Conservation (phyloP, 2,113 vertebrate genomes). For the Chloropsis hardwickii region DNA sequence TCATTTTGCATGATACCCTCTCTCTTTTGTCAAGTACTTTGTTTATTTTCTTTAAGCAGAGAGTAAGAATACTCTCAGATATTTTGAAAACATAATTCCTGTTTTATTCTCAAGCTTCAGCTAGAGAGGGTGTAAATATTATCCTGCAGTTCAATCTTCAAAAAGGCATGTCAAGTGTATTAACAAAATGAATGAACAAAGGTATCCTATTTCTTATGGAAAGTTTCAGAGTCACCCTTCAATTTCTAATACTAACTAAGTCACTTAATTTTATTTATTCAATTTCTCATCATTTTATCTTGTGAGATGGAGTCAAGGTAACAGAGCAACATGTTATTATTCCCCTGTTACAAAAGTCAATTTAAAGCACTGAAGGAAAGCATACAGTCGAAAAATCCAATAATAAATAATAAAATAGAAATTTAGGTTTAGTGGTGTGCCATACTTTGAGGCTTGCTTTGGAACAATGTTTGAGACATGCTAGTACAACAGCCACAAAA, state of each 20-base stretch:
- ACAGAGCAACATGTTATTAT: not conserved
- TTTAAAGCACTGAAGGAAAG: not conserved
- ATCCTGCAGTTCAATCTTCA: not conserved
- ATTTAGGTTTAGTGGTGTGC: not conserved
- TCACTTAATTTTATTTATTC: not conserved
- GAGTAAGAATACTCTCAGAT: not conserved
- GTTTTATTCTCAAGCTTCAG: not conserved
- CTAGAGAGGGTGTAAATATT: not conserved
- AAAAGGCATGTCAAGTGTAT: not conserved
- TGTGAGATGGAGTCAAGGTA: not conserved
- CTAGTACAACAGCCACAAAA: not conserved
- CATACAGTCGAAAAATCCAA: not conserved
- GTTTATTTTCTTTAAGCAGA: not conserved
- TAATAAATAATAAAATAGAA: not conserved
- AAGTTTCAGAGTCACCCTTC: not conserved
- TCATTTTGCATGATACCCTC: not conserved
- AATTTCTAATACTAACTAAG: not conserved
- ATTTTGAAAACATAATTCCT: not conserved
- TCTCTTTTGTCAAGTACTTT: not conserved
- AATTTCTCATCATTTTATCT: not conserved
- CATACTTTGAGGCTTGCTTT: not conserved
- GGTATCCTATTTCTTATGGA: not conserved
- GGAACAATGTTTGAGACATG: not conserved
- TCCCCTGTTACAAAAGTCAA: not conserved
- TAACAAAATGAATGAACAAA: not conserved